Evolutionary conservation across 1,140 invertebrate species (phyloP).

Genomic region (Oncopodura yosiiana): DNA sequence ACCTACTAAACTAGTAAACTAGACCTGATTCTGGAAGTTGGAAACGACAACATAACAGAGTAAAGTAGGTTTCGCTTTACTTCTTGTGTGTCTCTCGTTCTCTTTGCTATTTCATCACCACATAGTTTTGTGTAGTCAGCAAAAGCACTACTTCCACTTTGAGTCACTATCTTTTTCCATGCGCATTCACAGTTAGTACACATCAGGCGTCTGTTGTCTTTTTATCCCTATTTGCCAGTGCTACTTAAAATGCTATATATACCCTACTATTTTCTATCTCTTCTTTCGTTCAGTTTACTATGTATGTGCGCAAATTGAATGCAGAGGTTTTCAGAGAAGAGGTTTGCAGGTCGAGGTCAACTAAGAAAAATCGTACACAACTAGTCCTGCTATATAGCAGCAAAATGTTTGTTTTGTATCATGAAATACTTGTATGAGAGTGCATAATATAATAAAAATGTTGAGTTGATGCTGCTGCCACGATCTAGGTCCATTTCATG

Average conservation of each 20-base stretch:
- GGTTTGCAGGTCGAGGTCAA: slow-evolving; percentile 31
- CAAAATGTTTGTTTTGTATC: slow-evolving; percentile 1
- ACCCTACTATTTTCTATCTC: background rate
- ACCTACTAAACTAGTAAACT: slow-evolving; percentile 34
- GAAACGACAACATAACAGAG: no score
- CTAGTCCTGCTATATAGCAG: background rate
- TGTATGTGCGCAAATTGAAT: background rate
- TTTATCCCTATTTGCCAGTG: background rate
- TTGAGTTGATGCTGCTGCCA: background rate
- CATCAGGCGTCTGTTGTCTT: background rate
- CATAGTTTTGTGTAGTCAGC: slow-evolving; percentile 5
- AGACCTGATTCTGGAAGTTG: slow-evolving; percentile 29
- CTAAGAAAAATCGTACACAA: background rate
- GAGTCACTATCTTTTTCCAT: background rate
- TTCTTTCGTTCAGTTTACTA: background rate
- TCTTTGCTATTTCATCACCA: background rate
- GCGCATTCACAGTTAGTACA: background rate
- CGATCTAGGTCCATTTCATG: background rate
- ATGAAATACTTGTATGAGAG: background rate
- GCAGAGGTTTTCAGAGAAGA: slow-evolving; percentile 1
- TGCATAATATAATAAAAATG: background rate
- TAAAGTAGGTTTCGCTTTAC: no score
- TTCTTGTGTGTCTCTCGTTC: background rate
- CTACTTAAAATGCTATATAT: background rate
- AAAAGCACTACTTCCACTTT: slow-evolving; percentile 17